These are phyloP conservation scores for Bellardia pandia DNA, from an alignment of 2,888 invertebrate genomes.

Conservation along the genomic window DNA sequence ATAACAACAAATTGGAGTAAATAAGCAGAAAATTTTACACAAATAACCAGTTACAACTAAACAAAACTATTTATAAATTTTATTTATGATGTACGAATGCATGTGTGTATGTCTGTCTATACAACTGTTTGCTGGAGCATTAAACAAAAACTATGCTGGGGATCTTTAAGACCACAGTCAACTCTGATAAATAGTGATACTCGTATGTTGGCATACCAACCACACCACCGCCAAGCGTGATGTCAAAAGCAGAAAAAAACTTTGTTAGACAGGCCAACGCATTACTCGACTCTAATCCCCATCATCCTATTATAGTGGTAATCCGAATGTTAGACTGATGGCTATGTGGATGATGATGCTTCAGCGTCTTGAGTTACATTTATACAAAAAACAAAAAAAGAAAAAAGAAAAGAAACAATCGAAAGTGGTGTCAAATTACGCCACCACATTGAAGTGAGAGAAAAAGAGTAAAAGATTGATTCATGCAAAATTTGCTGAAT, in stretches of 20 bases:
- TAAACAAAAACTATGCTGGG: constrained; percentile 47
- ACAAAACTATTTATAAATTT: constrained; percentile 46
- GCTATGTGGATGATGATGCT: neutral
- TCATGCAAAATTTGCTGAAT: constrained; percentile 54
- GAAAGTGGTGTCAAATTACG: constrained; percentile 75
- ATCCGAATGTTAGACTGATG: neutral
- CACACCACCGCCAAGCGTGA: constrained; percentile 44
- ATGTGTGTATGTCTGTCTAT: constrained; percentile 29
- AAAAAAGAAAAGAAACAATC: constrained; percentile 57
- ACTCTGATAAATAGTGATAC: neutral
- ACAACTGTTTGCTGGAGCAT: constrained; percentile 29
- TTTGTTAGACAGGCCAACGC: constrained; percentile 45
- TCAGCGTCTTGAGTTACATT: constrained; percentile 46
- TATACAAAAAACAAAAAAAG: neutral
- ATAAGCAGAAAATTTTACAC: constrained; percentile 18
- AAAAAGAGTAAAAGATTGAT: constrained; percentile 36
- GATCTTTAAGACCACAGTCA: constrained; percentile 47
- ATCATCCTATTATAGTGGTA: neutral
- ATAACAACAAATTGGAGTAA: constrained; percentile 20
- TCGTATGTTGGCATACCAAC: neutral
- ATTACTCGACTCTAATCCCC: neutral
- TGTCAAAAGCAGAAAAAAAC: constrained; percentile 46
- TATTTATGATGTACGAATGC: neutral
- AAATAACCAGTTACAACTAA: constrained; percentile 17
- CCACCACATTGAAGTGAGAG: constrained; percentile 24